Evolutionary conservation across 2,113 vertebrate species (phyloP).

Genomic region (Ptyas mucosa): DNA sequence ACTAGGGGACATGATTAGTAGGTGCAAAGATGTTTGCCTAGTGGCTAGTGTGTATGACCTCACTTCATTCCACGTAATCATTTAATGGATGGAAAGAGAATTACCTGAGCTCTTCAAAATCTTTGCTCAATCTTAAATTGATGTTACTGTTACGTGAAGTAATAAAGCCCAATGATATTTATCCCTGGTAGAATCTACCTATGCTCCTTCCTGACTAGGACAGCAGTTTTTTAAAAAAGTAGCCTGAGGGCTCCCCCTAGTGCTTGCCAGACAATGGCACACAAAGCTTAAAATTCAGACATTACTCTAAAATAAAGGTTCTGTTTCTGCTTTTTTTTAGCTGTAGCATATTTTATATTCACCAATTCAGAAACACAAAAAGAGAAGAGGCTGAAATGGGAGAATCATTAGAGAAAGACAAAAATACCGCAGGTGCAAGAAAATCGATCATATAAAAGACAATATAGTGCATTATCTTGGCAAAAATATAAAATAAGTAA

Average conservation of each 20-base stretch:
- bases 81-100: background rate
- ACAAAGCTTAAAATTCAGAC: background rate
- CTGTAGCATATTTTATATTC: too few species aligned
- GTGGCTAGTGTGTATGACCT: background rate
- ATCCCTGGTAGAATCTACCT: background rate
- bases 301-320: background rate
- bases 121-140: background rate
- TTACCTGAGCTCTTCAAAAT: background rate
- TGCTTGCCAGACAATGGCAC: background rate
- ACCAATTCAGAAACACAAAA: too few species aligned
- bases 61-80: background rate
- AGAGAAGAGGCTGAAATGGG: background rate
- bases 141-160: background rate
- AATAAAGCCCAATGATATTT: background rate
- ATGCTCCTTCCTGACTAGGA: background rate
- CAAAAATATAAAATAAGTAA: background rate
- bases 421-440: background rate
- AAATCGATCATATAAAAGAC: background rate
- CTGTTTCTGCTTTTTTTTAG: background rate
- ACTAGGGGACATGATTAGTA: background rate
- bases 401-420: background rate
- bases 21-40: background rate
- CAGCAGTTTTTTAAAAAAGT: background rate
- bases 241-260: slow-evolving; percentile 16
- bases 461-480: background rate